These are phyloP conservation scores for Beroe forskalii DNA, from an alignment of 37 sponge, comb jelly and placozoan species.

Conservation along the genomic window DNA sequence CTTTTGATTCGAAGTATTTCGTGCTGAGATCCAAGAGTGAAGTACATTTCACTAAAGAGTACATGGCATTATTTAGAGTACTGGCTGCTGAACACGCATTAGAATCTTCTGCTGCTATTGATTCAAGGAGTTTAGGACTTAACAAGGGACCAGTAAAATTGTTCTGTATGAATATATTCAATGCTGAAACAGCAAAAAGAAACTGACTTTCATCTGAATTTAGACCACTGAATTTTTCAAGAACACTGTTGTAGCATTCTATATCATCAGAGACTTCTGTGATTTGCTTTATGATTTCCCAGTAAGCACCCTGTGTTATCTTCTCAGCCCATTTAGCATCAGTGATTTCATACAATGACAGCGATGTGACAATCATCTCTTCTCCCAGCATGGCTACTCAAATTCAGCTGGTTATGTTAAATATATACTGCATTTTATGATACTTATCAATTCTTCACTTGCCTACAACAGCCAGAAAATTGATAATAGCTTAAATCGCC, in stretches of 20 bases:
- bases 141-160: constrained; percentile 58
- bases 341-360: not conserved
- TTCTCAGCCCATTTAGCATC: not conserved
- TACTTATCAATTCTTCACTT: too few relatives aligned
- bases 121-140: not conserved
- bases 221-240: not conserved
- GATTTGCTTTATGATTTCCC: constrained; percentile 5
- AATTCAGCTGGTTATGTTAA: too few relatives aligned
- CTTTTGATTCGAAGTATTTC: not conserved
- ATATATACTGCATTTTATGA: too few relatives aligned
- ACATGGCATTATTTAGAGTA: constrained; percentile 48
- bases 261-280: not conserved
- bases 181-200: not conserved
- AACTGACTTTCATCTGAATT: not conserved
- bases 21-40: not conserved
- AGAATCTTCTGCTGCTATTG: not conserved
- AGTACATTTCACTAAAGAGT: constrained; percentile 24
- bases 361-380: not conserved
- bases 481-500: too few relatives aligned
- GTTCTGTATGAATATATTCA: constrained; percentile 57
- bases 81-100: not conserved
- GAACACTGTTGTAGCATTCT: not conserved
- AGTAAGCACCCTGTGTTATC: constrained; percentile 15
- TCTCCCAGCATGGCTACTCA: constrained; percentile 8
- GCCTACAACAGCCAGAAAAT: too few relatives aligned